Evolutionary conservation across 2,797 vertebrate species (phyloP), one percentile per base, ranked within the genome.

Genomic region (Pangasius sanitwongsei): DNA sequence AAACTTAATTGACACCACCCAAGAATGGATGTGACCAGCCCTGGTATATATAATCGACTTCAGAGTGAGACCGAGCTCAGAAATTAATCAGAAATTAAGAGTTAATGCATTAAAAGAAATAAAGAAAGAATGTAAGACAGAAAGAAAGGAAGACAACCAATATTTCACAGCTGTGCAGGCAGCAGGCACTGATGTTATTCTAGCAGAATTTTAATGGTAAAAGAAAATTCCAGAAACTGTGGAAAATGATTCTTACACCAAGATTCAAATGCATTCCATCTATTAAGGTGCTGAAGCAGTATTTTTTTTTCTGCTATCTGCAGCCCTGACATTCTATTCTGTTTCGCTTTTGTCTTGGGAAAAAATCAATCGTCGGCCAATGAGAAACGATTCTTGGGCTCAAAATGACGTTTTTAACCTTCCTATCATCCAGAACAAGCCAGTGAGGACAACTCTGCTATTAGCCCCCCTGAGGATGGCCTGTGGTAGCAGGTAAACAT

Each of bases 141-240:
- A 0, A 82, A 28, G 34, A 37, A 61, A 75, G 31, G 23, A 72
- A 44, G n/a, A 57, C 16, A 2, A 69, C 0, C 23, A 25, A 86
- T 48, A 86, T 23, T 50, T 69, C 61, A 83, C 87, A 91, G 88
- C 87, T 84, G 86, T 88, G 89, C 61, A 80, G 74, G 77, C 85
- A 75, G 86, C 34, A 65, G 72, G 82, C 87, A n/a, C 31, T 63
- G 82, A 74, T 65, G 77, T 87, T 83, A 89, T 86, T 53, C 85
- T 31, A 88, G 88, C 90, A 89, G 90, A 90, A 92, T 90, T 87
- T 89, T 53, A 91, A 90, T 89, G 65, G 69, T 23, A 88, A 87
- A 86, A 87, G 84, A 91, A 87, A 90, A 89, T 91, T 89, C 80
- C 59, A 89, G 67, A 90, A 82, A 61, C 48, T 83, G 31, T 84